Evolutionary conservation across 2,888 invertebrate genomes (phyloP).

Genomic region (Lydus trimaculatus): DNA sequence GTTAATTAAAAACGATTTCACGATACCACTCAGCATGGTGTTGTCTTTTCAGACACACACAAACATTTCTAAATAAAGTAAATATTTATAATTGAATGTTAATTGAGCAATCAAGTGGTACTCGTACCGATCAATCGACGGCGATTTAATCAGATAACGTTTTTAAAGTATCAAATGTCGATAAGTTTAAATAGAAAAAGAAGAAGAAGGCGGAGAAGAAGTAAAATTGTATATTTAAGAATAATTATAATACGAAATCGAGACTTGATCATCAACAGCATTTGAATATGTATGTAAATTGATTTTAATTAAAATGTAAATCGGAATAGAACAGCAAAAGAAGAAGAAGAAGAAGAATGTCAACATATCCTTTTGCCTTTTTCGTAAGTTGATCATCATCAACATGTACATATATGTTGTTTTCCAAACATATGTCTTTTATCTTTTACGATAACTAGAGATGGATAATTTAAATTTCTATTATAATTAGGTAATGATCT

Average conservation of each 20-base stretch:
- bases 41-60: conserved; percentile 10
- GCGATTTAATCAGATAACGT: conserved; percentile 25
- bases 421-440: conserved; percentile 31
- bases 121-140: conserved; percentile 15
- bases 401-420: conserved; percentile 15
- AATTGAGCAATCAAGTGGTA: conserved; percentile 6
- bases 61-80: conserved; percentile 14
- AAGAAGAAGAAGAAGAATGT: conserved; percentile 2
- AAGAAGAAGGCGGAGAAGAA: neutral
- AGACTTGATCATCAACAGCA: conserved; percentile 32
- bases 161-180: conserved; percentile 22
- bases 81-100: conserved; percentile 11
- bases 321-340: conserved; percentile 15
- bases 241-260: conserved; percentile 17
- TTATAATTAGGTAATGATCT: conserved; percentile 40
- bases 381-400: conserved; percentile 14
- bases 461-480: conserved; percentile 36
- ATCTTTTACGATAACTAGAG: conserved; percentile 29
- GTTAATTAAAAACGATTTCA: conserved; percentile 9
- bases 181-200: conserved; percentile 18
- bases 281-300: conserved; percentile 42
- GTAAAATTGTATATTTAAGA: neutral
- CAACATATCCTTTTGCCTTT: conserved; percentile 16
- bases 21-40: neutral
- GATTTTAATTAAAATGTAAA: conserved; percentile 40